Percentiles rank a stretch among this genome's conserved stretches.
phyloP scores from a whole-genome alignment of 2,888 invertebrate genomes.

The Parnassius apollo region DNA sequence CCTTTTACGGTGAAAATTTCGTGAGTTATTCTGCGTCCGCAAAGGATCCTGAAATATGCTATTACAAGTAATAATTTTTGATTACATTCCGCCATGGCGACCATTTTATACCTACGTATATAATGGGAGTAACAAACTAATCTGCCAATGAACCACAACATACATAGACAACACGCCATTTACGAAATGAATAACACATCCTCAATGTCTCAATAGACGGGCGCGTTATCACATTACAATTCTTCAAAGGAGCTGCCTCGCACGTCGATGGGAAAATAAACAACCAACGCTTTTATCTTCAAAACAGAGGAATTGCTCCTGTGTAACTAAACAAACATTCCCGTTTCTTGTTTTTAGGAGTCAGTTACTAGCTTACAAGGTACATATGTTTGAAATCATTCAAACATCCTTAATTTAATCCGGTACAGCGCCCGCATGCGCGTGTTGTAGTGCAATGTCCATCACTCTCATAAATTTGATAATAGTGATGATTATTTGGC shows the following conservation, averaged over 20 bases:
- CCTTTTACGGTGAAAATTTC: too few relatives aligned
- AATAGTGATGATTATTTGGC: too few relatives aligned
- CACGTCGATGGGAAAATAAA: conserved; percentile 31
- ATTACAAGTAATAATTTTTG: too few relatives aligned
- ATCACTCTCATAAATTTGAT: not conserved
- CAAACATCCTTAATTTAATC: not conserved
- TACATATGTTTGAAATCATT: conserved; percentile 23
- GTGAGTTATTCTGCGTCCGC: too few relatives aligned
- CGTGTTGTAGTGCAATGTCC: not conserved
- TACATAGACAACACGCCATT: conserved; percentile 5
- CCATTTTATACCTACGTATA: too few relatives aligned
- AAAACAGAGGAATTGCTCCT: conserved; percentile 27
- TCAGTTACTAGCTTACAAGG: conserved; percentile 9
- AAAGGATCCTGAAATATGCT: too few relatives aligned
- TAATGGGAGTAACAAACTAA: too few relatives aligned
- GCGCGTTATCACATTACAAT: conserved; percentile 28
- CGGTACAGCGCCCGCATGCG: not conserved
- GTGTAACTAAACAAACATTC: conserved; percentile 38
- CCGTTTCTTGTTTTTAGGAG: conserved; percentile 31
- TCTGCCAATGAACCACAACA: not conserved
- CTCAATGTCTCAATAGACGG: conserved; percentile 24
- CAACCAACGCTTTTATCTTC: conserved; percentile 35
- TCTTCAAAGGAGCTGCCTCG: conserved; percentile 27
- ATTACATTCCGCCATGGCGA: too few relatives aligned
- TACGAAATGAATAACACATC: conserved; percentile 4